A percentile compares a stretch with the other conserved stretches of the same genome.
Conservation (phyloP, 2,888 invertebrate genomes). For the Hyppa rectilinea region DNA sequence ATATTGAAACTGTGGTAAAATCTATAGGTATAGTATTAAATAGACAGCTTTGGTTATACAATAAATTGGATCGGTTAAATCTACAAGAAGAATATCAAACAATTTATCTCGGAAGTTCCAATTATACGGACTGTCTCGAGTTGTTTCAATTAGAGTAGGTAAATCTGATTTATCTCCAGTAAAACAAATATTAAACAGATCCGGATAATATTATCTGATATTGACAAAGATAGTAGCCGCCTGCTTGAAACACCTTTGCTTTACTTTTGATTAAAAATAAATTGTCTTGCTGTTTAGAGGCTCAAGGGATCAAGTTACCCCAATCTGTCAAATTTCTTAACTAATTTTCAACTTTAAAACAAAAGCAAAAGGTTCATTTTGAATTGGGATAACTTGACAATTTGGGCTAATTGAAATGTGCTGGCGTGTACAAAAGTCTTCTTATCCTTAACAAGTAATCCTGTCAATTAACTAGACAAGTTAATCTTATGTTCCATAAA, state of each 20-base stretch:
- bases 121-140: conserved; percentile 44
- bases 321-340: too few relatives aligned
- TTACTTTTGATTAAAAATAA: neutral
- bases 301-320: too few relatives aligned
- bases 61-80: conserved; percentile 37
- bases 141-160: conserved; percentile 41
- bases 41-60: conserved; percentile 16
- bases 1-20: neutral
- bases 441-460: neutral
- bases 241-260: neutral
- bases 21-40: neutral
- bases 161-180: conserved; percentile 24
- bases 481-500: conserved; percentile 2
- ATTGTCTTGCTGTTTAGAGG: too few relatives aligned
- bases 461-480: neutral
- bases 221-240: neutral
- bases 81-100: conserved; percentile 44
- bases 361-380: too few relatives aligned
- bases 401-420: too few relatives aligned
- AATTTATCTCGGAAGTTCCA: conserved; percentile 46
- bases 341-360: too few relatives aligned
- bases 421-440: too few relatives aligned
- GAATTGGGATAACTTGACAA: too few relatives aligned
- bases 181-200: conserved; percentile 23
- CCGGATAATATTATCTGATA: neutral